Base-by-base conservation (phyloP, 1,140 invertebrate species). In the Drosophila insularis region DNA sequence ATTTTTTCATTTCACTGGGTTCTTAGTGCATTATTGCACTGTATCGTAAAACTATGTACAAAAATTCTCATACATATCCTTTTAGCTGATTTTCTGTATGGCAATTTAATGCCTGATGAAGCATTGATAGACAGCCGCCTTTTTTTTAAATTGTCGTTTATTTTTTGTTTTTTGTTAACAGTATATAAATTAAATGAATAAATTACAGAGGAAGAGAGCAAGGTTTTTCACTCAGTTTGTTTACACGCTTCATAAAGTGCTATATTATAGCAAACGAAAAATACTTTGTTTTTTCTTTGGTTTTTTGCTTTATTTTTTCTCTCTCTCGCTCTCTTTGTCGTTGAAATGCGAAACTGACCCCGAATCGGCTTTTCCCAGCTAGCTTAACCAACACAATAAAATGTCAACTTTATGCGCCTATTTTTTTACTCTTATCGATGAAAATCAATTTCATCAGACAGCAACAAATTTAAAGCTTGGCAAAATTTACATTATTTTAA, bases 361-460 rank as follows among this genome's bases (percentile, higher is more conserved):
- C 39, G 40, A 37, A 19, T 27, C 8, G 43, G 43, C 19, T 10
- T 19, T 21, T 7, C 10, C 40, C 23, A 4, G n/a, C 39, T 35
- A 35, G 58, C 62, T 64, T 39, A 65, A 64, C 65, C 67, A 64
- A 72, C 63, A 64, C 65, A 58, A 74, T 63, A 64, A 64, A 71
- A 67, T 77, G 78, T 63, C 71, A 69, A 87, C 75, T 75, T 85
- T 75, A 87, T 85, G 78, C 65, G 76, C 59, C 43, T 50, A n/a
- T n/a, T 19, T 50, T 50, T 50, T 50, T 4, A 2, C 56, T 71
- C 78, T 63, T 61, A 74, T 86, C 78, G 78, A 75, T 75, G 78
- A 60, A 85, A 87, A 85, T 85, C 81, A 81, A 85, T 85, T 85
- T 75, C 74, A 68, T 65, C 66, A 78, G n/a, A 50, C 43, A 46